phyloP scores from a whole-genome alignment of 2,888 invertebrate species.

The Muscina levida region DNA sequence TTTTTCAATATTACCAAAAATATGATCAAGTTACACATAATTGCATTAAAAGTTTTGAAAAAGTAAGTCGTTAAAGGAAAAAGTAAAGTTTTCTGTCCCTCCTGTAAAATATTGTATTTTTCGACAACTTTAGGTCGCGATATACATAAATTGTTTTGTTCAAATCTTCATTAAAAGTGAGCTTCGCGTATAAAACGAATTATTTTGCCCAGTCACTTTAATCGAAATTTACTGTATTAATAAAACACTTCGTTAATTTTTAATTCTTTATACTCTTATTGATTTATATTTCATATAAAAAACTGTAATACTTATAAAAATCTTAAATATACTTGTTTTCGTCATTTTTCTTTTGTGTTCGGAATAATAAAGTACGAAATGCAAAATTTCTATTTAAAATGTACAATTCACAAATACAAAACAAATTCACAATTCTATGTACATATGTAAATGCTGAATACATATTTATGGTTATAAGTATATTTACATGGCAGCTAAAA shows the following conservation, averaged over 20 bases:
- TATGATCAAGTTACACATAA: too few species aligned
- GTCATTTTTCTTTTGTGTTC: neutral
- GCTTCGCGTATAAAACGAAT: too few species aligned
- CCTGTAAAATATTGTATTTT: too few species aligned
- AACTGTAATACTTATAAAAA: slow-evolving; percentile 34
- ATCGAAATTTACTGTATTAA: too few species aligned
- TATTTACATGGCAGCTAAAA: slow-evolving; percentile 67
- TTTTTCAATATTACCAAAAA: too few species aligned
- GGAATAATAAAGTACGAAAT: slow-evolving; percentile 12
- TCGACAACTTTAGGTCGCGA: too few species aligned
- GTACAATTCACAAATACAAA: slow-evolving; percentile 33
- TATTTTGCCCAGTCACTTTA: too few species aligned
- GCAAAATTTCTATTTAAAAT: slow-evolving; percentile 25
- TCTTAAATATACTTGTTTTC: slow-evolving; percentile 8
- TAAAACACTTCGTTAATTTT: neutral
- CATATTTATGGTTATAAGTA: slow-evolving; percentile 16
- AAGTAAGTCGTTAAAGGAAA: too few species aligned
- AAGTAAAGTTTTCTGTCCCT: too few species aligned
- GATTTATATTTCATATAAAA: slow-evolving; percentile 30
- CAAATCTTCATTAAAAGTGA: too few species aligned
- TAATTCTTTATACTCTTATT: slow-evolving; percentile 2
- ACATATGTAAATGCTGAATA: slow-evolving; percentile 26
- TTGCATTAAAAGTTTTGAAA: too few species aligned
- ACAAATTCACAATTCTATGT: slow-evolving; percentile 28
- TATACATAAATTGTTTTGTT: too few species aligned